phyloP scores from a whole-genome alignment of 2,113 vertebrate genomes.

The Brachypteracias leptosomus region DNA sequence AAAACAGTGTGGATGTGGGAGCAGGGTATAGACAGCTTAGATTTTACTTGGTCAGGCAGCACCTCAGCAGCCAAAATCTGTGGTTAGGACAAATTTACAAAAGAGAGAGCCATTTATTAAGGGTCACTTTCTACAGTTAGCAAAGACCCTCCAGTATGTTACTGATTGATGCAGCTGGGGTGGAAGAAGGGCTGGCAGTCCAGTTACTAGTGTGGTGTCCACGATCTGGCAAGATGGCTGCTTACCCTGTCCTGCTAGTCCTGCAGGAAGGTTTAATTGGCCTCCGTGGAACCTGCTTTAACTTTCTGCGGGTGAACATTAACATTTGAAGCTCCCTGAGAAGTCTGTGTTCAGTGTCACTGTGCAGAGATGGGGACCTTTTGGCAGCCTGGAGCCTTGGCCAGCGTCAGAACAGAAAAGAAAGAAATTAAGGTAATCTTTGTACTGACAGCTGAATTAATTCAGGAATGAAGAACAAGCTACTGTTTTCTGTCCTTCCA shows the following conservation, averaged over 20 bases:
- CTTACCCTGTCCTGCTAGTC: too few relatives aligned
- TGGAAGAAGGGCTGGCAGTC: too few relatives aligned
- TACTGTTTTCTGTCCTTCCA: neutral
- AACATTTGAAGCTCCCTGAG: neutral
- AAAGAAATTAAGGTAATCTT: neutral
- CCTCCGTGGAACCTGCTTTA: neutral
- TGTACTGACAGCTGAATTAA: neutral
- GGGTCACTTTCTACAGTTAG: neutral
- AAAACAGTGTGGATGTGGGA: rapidly evolving
- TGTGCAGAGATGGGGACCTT: rapidly evolving
- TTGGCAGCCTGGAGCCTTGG: neutral
- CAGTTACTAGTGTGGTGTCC: too few relatives aligned
- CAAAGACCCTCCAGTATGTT: rapidly evolving
- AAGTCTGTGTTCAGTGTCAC: too few relatives aligned
- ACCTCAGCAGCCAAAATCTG: neutral
- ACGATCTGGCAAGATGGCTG: too few relatives aligned
- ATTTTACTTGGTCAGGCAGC: neutral
- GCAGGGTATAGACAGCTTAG: neutral
- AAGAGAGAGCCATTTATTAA: neutral
- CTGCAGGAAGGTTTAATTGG: neutral
- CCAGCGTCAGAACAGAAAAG: neutral
- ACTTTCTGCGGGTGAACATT: neutral
- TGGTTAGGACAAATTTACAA: neutral
- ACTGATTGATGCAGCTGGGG: neutral
- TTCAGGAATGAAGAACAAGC: neutral